These are phyloP conservation scores for Channa maculata DNA, from an alignment of 2,113 vertebrate genomes.

Conservation along the genomic window DNA sequence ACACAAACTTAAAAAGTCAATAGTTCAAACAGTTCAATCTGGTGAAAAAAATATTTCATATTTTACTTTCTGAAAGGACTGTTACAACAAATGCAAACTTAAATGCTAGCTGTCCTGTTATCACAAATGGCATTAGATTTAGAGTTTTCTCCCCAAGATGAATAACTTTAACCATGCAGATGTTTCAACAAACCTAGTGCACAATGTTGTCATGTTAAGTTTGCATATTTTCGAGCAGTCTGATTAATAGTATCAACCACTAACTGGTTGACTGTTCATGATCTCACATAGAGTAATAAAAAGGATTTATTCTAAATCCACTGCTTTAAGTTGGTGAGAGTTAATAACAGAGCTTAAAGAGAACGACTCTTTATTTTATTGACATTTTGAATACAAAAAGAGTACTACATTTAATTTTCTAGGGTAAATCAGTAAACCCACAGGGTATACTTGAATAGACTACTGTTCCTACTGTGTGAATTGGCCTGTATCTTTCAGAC, in stretches of 20 bases:
- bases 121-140: background rate
- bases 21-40: background rate
- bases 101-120: background rate
- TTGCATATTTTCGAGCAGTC: background rate
- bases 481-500: constrained; percentile 26
- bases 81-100: too few relatives aligned
- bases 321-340: background rate
- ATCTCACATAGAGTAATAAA: background rate
- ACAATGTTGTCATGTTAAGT: background rate
- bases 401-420: constrained; percentile 3
- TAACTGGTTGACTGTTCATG: background rate
- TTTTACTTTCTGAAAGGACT: too few relatives aligned
- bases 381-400: constrained; percentile 3
- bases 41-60: background rate
- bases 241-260: background rate
- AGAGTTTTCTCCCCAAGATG: background rate
- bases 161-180: background rate
- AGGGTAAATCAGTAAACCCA: constrained; percentile 10
- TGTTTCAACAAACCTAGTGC: background rate
- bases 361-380: background rate
- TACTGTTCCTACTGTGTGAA: constrained; percentile 19
- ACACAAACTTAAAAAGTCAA: background rate
- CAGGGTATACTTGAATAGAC: constrained; percentile 12
- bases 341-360: constrained; percentile 1
- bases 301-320: background rate